Percentiles rank a stretch among this genome's conserved stretches.
Evolutionary conservation across 2,113 vertebrate genomes (phyloP).

Genomic region (Herpailurus yagouaroundi): DNA sequence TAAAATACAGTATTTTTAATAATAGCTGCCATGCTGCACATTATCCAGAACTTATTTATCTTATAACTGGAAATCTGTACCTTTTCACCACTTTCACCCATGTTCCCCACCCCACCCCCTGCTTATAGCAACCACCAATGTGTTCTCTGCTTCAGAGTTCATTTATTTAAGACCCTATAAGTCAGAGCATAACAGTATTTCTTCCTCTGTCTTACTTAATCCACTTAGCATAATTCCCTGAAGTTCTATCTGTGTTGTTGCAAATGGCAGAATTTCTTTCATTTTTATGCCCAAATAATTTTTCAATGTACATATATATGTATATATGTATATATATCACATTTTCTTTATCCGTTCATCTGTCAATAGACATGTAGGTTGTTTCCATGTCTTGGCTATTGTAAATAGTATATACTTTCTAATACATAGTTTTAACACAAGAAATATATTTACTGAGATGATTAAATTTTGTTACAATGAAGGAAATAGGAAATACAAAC

Average conservation of each 20-base stretch:
- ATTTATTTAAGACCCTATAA: not conserved
- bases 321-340: not conserved
- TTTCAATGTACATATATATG: not conserved
- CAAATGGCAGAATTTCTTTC: not conserved
- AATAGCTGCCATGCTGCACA: not conserved
- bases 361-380: not conserved
- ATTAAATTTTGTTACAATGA: not conserved
- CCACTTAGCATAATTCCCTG: not conserved
- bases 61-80: not conserved
- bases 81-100: not conserved
- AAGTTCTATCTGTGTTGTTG: not conserved
- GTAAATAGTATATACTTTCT: not conserved
- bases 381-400: not conserved
- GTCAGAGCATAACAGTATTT: not conserved
- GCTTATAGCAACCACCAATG: not conserved
- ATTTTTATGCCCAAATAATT: not conserved
- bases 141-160: not conserved
- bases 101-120: not conserved
- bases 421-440: not conserved
- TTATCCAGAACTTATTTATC: not conserved
- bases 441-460: not conserved
- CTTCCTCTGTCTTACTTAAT: not conserved
- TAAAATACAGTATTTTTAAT: not conserved
- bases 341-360: not conserved
- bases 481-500: not conserved